phyloP scores from a whole-genome alignment of 2,888 invertebrate genomes.

The Lasioglossum malachurum region DNA sequence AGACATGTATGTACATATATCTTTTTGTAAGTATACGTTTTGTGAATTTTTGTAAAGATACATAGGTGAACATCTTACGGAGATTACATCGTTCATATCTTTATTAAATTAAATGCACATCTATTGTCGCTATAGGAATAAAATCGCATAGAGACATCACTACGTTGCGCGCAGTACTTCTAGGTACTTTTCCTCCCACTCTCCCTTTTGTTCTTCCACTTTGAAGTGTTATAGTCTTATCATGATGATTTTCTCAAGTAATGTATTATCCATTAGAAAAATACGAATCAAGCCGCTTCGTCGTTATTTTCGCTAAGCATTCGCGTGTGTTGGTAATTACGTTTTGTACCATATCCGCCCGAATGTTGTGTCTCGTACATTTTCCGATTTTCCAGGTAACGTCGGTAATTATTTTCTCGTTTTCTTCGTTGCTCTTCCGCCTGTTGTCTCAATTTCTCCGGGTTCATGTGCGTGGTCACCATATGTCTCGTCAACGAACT shows the following conservation, averaged over 20 bases:
- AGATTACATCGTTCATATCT: slow-evolving; percentile 52
- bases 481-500: slow-evolving; percentile 88
- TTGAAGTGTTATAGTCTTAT: slow-evolving; percentile 29
- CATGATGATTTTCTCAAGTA: slow-evolving; percentile 22
- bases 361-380: slow-evolving; percentile 82
- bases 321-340: slow-evolving; percentile 62
- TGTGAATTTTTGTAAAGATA: slow-evolving; percentile 31
- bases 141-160: slow-evolving; percentile 52
- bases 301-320: slow-evolving; percentile 64
- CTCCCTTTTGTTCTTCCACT: slow-evolving; percentile 2
- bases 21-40: slow-evolving; percentile 18
- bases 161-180: slow-evolving; percentile 39
- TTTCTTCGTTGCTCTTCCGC: slow-evolving; percentile 83
- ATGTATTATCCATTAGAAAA: slow-evolving; percentile 21
- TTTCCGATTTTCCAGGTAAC: slow-evolving; percentile 83
- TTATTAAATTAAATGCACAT: slow-evolving; percentile 68
- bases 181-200: slow-evolving; percentile 12
- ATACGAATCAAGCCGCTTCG: slow-evolving; percentile 68
- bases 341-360: slow-evolving; percentile 68
- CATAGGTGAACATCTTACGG: slow-evolving; percentile 31
- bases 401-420: slow-evolving; percentile 83
- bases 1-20: neutral
- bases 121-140: slow-evolving; percentile 52
- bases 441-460: slow-evolving; percentile 82
- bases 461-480: slow-evolving; percentile 87